phyloP scores from a whole-genome alignment of 2,888 invertebrate species.

The Gasteruption jaculator region DNA sequence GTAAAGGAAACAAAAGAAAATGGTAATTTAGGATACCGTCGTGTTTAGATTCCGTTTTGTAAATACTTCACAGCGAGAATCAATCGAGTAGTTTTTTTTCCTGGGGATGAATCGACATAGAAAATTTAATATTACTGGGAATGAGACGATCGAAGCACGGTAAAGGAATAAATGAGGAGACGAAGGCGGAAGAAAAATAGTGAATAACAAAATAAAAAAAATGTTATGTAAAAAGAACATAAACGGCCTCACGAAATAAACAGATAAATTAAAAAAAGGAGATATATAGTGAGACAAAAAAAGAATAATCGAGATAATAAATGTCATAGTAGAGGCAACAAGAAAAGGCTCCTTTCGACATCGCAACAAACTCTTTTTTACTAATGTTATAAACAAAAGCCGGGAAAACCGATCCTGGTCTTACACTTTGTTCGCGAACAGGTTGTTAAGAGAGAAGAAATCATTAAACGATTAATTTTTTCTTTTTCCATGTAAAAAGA shows the following conservation, averaged over 20 bases:
- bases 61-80: conserved; percentile 15
- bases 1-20: conserved; percentile 10
- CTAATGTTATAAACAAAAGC: conserved; percentile 16
- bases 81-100: too few relatives aligned
- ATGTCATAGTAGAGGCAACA: conserved; percentile 12
- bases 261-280: conserved; percentile 2
- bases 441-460: too few relatives aligned
- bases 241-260: too few relatives aligned
- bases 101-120: too few relatives aligned
- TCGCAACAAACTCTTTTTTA: conserved; percentile 19
- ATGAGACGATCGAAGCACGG: conserved; percentile 7
- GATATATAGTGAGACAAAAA: not conserved
- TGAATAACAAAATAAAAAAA: not conserved
- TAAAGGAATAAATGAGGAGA: not conserved
- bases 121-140: too few relatives aligned
- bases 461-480: too few relatives aligned
- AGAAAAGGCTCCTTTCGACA: conserved; percentile 25
- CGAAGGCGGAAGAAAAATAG: not conserved
- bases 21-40: too few relatives aligned
- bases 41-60: conserved; percentile 20
- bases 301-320: conserved; percentile 8
- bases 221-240: too few relatives aligned
- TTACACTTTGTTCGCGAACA: not conserved
- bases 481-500: too few relatives aligned
- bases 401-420: conserved; percentile 1